Evolutionary conservation across 2,797 vertebrate species (phyloP).

Genomic region (Xyrichtys novacula): DNA sequence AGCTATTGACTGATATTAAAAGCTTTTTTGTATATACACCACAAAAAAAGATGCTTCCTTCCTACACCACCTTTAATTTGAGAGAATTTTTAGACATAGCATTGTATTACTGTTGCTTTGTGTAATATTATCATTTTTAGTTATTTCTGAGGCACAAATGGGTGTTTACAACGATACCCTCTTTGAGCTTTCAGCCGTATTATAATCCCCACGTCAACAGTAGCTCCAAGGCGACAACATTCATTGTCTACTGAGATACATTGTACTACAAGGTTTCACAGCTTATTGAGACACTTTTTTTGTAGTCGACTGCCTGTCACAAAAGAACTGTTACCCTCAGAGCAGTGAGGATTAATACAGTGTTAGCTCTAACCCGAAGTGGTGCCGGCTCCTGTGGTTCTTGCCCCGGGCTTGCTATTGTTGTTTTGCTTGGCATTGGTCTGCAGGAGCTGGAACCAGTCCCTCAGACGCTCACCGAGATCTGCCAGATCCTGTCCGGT

Average conservation of each 20-base stretch:
- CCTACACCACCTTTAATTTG: too few relatives aligned
- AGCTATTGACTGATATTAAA: too few relatives aligned
- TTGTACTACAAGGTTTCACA: conserved; percentile 9
- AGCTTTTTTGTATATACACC: too few relatives aligned
- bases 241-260: background rate
- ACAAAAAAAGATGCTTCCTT: too few relatives aligned
- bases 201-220: background rate
- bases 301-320: conserved; percentile 16
- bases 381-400: conserved; percentile 75
- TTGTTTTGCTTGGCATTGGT: conserved; percentile 96
- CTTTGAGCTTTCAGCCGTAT: background rate
- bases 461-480: conserved; percentile 94
- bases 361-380: conserved; percentile 67
- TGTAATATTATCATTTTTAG: background rate
- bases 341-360: conserved; percentile 24
- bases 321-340: conserved; percentile 7
- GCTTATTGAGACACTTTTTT: conserved; percentile 18
- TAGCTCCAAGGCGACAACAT: background rate
- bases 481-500: conserved; percentile 97
- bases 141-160: background rate
- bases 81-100: background rate
- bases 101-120: background rate
- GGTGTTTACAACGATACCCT: background rate
- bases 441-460: conserved; percentile 98
- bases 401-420: conserved; percentile 81